Evolutionary conservation across 2,888 invertebrate species (phyloP).

Genomic region (Cistogaster globosa): DNA sequence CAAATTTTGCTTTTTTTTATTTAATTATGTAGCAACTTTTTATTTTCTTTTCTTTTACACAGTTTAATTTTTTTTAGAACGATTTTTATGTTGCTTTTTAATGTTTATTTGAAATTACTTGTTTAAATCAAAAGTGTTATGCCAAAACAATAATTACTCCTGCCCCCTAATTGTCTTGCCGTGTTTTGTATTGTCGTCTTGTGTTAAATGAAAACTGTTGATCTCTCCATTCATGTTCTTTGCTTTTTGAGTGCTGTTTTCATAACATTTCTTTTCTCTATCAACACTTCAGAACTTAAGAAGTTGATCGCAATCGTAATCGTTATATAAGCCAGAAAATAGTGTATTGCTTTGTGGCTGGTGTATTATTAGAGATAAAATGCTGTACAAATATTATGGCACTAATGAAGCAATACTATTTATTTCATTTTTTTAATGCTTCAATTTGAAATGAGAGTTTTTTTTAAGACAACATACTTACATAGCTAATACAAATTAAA

Average conservation of each 20-base stretch:
- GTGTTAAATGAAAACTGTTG: constrained; percentile 9
- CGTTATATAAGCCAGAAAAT: not conserved
- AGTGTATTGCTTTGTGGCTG: not conserved
- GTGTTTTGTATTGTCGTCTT: constrained; percentile 17
- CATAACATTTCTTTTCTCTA: constrained; percentile 6
- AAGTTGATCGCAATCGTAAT: not conserved
- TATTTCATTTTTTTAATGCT: not conserved
- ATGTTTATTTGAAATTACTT: constrained; percentile 51
- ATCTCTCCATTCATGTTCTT: constrained; percentile 35
- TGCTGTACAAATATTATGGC: not conserved
- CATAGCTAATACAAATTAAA: no score
- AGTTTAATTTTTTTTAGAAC: constrained; percentile 20
- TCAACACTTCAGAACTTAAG: constrained; percentile 35
- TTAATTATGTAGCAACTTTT: constrained; percentile 58
- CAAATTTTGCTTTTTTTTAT: constrained; percentile 23
- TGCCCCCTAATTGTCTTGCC: constrained; percentile 16
- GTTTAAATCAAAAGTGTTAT: constrained; percentile 52
- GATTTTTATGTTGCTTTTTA: constrained; percentile 57
- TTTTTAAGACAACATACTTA: not conserved
- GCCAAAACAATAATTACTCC: constrained; percentile 33
- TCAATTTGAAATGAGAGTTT: not conserved
- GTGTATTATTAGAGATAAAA: not conserved
- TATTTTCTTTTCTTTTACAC: constrained; percentile 11
- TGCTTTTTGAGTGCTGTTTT: constrained; percentile 27
- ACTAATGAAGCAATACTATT: not conserved